A percentile compares a stretch with the other conserved stretches of the same genome.
Conservation (phyloP, 2,888 invertebrate genomes). For the Punctoribates punctum region DNA sequence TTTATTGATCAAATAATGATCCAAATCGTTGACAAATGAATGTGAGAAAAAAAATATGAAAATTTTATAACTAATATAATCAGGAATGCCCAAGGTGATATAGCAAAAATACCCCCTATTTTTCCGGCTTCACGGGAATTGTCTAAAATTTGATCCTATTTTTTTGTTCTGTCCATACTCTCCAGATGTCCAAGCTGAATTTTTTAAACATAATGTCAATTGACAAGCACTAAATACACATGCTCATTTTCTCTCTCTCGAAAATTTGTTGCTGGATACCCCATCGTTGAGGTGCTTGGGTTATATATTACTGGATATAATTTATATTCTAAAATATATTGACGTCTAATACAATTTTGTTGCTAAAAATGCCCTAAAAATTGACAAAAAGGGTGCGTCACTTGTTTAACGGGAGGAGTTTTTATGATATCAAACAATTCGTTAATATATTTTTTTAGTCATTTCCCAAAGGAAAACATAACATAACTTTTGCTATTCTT, state of each 20-base stretch:
- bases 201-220: too few species aligned
- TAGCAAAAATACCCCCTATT: too few species aligned
- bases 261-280: too few species aligned
- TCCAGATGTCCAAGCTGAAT: too few species aligned
- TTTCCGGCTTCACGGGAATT: too few species aligned
- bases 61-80: background rate
- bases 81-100: too few species aligned
- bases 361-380: slow-evolving; percentile 15
- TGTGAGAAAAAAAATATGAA: background rate
- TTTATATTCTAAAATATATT: background rate
- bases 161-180: too few species aligned
- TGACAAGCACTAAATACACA: too few species aligned
- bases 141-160: too few species aligned
- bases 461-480: slow-evolving; percentile 12
- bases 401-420: slow-evolving; percentile 30
- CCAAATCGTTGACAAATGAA: background rate
- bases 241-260: too few species aligned
- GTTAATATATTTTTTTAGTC: slow-evolving; percentile 12
- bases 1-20: background rate
- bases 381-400: slow-evolving; percentile 37
- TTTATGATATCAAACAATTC: slow-evolving; percentile 15
- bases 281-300: too few species aligned
- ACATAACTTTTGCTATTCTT: background rate
- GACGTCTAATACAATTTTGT: background rate
- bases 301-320: too few species aligned